Percentiles rank a stretch among this genome's conserved stretches.
Evolutionary conservation across 1,140 invertebrate genomes (phyloP).

Genomic region (Bicyclus anynana): DNA sequence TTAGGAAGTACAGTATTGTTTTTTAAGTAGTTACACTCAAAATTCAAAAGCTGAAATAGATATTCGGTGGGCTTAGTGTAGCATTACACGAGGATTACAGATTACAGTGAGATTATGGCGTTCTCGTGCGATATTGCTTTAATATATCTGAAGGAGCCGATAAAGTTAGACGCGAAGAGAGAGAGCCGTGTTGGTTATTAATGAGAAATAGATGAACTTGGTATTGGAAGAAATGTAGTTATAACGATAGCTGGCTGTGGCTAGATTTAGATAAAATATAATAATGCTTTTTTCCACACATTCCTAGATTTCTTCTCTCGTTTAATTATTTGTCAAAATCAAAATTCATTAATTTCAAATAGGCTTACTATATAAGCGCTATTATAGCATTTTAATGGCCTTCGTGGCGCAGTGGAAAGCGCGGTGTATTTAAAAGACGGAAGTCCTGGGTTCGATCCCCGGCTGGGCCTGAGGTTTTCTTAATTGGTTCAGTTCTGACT

Average conservation of each 20-base stretch:
- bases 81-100: constrained; percentile 45
- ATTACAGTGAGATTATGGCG: constrained; percentile 37
- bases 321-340: too few species aligned
- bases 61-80: constrained; percentile 27
- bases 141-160: constrained; percentile 34
- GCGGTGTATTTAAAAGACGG: too few species aligned
- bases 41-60: constrained; percentile 31
- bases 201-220: too few species aligned
- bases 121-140: constrained; percentile 52
- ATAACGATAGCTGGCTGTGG: constrained; percentile 41
- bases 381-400: too few species aligned
- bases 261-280: constrained; percentile 37
- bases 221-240: constrained; percentile 40
- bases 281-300: too few species aligned
- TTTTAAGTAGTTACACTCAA: constrained; percentile 19
- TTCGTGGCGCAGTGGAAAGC: too few species aligned
- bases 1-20: not conserved
- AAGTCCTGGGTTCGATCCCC: too few species aligned
- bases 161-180: constrained; percentile 34
- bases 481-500: too few species aligned
- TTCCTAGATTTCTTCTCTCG: too few species aligned
- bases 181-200: constrained; percentile 40
- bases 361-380: too few species aligned
- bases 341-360: too few species aligned
- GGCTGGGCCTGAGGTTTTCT: too few species aligned